phyloP scores from a whole-genome alignment of 2,888 invertebrate genomes.

The Chymomyza amoena region DNA sequence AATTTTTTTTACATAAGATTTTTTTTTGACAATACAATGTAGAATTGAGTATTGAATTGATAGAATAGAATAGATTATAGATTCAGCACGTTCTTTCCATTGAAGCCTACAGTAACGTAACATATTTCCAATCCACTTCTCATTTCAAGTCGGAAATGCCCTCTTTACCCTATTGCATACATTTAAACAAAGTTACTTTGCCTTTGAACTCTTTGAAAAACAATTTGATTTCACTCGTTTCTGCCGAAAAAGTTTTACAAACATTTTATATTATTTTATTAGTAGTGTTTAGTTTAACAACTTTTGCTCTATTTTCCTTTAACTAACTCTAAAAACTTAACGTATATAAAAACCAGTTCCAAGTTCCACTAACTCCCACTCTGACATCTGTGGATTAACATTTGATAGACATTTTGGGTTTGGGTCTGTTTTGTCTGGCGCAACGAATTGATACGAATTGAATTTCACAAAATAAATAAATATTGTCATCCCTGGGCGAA shows the following conservation, averaged over 20 bases:
- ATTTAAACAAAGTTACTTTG: no score
- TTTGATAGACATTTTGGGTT: background rate
- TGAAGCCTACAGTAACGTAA: no score
- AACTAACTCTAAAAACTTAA: background rate
- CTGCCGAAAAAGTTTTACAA: background rate
- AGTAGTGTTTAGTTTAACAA: background rate
- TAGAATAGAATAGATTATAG: no score
- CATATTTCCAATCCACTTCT: no score
- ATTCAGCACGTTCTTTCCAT: no score
- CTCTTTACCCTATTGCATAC: no score
- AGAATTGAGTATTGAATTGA: no score
- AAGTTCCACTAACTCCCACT: background rate
- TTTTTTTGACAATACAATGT: no score
- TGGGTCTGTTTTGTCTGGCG: background rate
- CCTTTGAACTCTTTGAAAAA: no score
- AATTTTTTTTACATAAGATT: no score
- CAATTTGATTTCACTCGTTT: background rate
- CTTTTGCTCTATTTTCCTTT: background rate
- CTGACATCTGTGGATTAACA: background rate
- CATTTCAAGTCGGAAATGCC: no score
- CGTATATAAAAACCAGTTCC: background rate
- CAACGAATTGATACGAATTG: background rate
- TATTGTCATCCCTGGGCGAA: slow-evolving; percentile 34
- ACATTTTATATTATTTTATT: background rate
- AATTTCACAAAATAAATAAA: slow-evolving; percentile 62